Conservation (phyloP, 2,797 vertebrate genomes). For the Sebastes taczanowskii region DNA sequence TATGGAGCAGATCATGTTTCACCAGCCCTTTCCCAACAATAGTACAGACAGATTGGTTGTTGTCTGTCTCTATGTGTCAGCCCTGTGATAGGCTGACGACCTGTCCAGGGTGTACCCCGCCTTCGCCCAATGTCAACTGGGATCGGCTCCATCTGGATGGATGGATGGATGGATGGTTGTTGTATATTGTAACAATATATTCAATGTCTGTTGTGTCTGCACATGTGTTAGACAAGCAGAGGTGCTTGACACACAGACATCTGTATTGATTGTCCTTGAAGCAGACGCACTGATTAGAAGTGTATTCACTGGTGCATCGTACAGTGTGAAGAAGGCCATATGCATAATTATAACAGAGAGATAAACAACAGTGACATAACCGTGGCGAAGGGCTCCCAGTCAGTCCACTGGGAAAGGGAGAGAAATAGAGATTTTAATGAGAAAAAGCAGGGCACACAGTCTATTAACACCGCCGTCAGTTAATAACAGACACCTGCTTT, state of each 20-base stretch:
- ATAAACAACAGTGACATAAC: constrained; percentile 55
- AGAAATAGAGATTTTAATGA: constrained; percentile 47
- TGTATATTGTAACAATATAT: neutral
- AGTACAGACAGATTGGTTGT: neutral
- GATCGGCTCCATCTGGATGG: no score
- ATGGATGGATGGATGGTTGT: neutral
- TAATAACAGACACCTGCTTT: constrained; percentile 46
- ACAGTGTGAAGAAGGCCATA: constrained; percentile 38
- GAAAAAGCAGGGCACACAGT: constrained; percentile 30
- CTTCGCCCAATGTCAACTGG: no score
- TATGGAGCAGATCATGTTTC: neutral
- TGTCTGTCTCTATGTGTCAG: neutral
- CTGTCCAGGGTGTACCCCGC: no score
- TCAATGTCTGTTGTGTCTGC: neutral
- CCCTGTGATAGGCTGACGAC: no score
- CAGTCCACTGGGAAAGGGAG: constrained; percentile 21
- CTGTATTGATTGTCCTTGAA: constrained; percentile 63
- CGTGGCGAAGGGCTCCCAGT: constrained; percentile 25
- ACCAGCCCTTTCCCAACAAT: neutral
- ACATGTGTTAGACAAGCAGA: neutral
- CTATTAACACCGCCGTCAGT: constrained; percentile 25
- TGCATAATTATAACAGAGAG: constrained; percentile 53
- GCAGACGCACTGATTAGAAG: constrained; percentile 48
- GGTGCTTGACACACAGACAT: neutral
- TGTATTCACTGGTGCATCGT: constrained; percentile 37